Evolutionary conservation across 64 coral and sea anemone genomes (phyloP).

Genomic region (Pocillopora verrucosa): DNA sequence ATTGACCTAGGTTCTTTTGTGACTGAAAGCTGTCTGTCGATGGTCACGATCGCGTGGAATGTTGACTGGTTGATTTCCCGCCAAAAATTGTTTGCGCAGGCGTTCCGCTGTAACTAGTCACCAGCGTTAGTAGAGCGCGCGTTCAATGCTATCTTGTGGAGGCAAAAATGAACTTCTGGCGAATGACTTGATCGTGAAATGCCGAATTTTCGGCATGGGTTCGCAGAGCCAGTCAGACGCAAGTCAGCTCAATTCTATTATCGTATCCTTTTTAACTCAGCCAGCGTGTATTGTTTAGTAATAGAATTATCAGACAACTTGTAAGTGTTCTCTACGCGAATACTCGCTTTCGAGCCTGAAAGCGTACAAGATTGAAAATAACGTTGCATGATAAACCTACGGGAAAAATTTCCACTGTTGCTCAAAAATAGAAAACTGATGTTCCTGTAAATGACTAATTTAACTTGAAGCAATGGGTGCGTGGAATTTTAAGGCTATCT

Average conservation of each 20-base stretch:
- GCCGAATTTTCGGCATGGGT: slow-evolving; percentile 21
- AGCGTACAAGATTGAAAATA: too few relatives aligned
- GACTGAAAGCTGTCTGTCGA: neutral
- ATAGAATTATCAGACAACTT: neutral
- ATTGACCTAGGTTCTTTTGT: neutral
- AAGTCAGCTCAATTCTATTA: slow-evolving; percentile 44
- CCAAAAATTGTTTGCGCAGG: slow-evolving; percentile 25
- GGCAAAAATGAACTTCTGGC: neutral
- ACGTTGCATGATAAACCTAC: too few relatives aligned
- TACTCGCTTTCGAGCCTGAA: too few relatives aligned
- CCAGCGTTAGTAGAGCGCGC: neutral
- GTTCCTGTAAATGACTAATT: too few relatives aligned
- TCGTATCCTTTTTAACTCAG: slow-evolving; percentile 57
- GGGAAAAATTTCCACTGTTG: too few relatives aligned
- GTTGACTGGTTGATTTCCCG: slow-evolving; percentile 22
- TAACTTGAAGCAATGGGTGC: too few relatives aligned
- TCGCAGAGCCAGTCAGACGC: slow-evolving; percentile 39
- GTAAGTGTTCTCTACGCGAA: too few relatives aligned
- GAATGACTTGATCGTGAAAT: neutral
- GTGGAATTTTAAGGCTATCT: too few relatives aligned
- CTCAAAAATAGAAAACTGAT: too few relatives aligned
- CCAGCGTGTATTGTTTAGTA: neutral
- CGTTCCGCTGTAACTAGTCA: neutral
- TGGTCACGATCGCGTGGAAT: slow-evolving; percentile 11
- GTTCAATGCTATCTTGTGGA: neutral